Conservation (phyloP, 2,797 vertebrate genomes). For the Tenualosa ilisha region DNA sequence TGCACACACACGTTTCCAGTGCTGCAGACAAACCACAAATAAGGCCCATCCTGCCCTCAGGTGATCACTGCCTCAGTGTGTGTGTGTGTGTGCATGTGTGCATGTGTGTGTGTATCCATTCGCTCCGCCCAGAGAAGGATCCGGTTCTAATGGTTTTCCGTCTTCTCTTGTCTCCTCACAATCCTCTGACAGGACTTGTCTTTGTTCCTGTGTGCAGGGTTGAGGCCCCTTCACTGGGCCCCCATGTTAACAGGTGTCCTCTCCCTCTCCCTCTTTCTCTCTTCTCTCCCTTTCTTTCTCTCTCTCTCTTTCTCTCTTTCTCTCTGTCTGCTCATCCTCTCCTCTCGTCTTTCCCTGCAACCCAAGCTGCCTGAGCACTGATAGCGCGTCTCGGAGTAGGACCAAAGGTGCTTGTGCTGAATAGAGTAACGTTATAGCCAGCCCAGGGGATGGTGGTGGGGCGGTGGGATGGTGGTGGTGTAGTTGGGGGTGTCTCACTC, state of each 20-base stretch:
- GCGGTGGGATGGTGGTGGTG: not conserved
- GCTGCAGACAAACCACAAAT: constrained; percentile 49
- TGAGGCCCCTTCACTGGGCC: not conserved
- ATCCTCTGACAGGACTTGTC: not conserved
- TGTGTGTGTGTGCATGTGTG: not conserved
- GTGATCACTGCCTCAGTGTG: not conserved
- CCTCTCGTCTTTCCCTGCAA: constrained; percentile 50
- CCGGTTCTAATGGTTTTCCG: constrained; percentile 17
- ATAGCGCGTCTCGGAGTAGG: not conserved
- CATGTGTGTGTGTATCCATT: not conserved
- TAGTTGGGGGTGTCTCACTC: not conserved
- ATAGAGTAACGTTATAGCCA: not conserved
- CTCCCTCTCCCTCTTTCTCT: constrained; percentile 54
- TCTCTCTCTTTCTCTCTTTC: constrained; percentile 29
- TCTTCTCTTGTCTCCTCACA: not conserved
- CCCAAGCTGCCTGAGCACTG: constrained; percentile 30
- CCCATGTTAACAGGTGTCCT: constrained; percentile 15
- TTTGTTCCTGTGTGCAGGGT: not conserved
- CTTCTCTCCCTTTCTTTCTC: constrained; percentile 50
- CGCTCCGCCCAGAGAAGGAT: not conserved
- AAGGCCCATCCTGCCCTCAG: constrained; percentile 26
- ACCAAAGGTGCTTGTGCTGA: not conserved
- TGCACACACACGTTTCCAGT: constrained; percentile 26
- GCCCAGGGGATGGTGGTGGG: not conserved
- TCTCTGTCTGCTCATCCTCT: constrained; percentile 35